Conservation (phyloP, 2,113 vertebrate genomes). For the Anarhynchus alexandrinus region DNA sequence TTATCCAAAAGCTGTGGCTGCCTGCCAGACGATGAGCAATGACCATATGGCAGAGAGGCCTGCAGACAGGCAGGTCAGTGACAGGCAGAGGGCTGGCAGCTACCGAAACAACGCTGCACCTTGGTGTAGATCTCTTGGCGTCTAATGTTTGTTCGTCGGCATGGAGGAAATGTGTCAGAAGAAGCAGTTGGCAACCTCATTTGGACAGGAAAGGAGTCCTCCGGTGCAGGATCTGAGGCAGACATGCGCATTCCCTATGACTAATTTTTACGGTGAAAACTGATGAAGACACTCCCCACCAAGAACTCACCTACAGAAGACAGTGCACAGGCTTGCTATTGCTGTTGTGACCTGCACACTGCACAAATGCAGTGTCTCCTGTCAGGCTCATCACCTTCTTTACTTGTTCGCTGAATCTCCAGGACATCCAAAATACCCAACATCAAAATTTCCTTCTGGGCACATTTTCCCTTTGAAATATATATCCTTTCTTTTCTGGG, state of each 20-base stretch:
- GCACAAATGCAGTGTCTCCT: background rate
- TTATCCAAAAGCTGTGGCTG: background rate
- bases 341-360: background rate
- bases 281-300: background rate
- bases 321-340: background rate
- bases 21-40: background rate
- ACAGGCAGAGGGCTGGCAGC: background rate
- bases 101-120: rapidly evolving
- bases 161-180: background rate
- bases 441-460: background rate
- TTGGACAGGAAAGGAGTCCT: background rate
- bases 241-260: background rate
- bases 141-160: background rate
- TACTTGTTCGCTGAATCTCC: background rate
- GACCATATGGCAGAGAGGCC: background rate
- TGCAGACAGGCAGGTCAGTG: background rate
- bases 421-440: background rate
- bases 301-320: background rate
- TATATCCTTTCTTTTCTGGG: background rate
- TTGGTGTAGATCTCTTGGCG: background rate
- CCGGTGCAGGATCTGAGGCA: background rate
- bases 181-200: background rate
- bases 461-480: background rate
- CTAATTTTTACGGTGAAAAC: background rate
- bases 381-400: background rate